Percentiles rank a stretch among this genome's conserved stretches.
These are phyloP conservation scores for Magallana nippona DNA, from an alignment of 2,888 invertebrate genomes.

Conservation along the genomic window DNA sequence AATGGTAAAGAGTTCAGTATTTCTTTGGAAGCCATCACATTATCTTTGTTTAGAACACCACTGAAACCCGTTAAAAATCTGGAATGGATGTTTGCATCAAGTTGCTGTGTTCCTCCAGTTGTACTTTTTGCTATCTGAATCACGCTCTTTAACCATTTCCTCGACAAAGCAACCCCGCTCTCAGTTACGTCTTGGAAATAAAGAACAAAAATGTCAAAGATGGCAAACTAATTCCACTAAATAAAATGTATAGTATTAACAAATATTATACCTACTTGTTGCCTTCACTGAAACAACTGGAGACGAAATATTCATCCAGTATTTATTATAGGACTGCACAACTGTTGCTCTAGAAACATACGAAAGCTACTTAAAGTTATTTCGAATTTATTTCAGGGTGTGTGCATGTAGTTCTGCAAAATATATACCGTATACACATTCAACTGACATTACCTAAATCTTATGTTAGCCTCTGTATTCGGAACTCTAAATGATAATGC, in stretches of 20 bases:
- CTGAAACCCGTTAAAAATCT: conserved; percentile 1
- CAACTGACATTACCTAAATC: background rate
- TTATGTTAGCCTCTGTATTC: background rate
- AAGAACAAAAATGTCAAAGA: too few species aligned
- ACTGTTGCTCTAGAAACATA: conserved; percentile 39
- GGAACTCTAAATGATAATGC: background rate
- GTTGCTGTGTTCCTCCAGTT: background rate
- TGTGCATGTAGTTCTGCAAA: too few species aligned
- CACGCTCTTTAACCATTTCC: background rate
- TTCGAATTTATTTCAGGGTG: too few species aligned
- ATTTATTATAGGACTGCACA: conserved; percentile 22
- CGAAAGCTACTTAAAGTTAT: too few species aligned
- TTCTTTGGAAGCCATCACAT: conserved; percentile 19
- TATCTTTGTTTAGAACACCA: background rate
- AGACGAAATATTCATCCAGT: conserved; percentile 39
- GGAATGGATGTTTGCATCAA: background rate
- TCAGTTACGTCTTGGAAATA: background rate
- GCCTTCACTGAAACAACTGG: conserved; percentile 17
- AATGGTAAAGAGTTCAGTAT: conserved; percentile 11
- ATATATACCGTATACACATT: background rate
- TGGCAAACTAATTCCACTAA: too few species aligned
- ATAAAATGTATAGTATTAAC: too few species aligned
- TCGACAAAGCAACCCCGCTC: background rate
- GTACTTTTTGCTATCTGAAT: conserved; percentile 5
- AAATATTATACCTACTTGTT: background rate